Evolutionary conservation across 1,140 invertebrate genomes (phyloP).

Genomic region (Spodoptera litura): DNA sequence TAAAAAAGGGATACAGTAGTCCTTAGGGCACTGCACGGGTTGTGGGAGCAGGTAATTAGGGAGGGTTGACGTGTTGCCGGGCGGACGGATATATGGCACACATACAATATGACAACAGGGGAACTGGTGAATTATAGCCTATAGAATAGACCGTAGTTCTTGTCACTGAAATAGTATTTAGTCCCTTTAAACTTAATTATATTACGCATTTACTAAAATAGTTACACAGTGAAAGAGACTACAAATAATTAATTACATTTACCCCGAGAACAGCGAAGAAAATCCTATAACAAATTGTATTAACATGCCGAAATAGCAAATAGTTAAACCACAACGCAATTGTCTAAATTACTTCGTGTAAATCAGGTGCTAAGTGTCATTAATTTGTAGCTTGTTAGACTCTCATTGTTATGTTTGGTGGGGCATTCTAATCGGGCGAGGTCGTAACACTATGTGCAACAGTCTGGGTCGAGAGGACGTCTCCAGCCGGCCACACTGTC

Average conservation of each 20-base stretch:
- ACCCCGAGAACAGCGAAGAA: neutral
- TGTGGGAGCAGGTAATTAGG: slow-evolving; percentile 22
- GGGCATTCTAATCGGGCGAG: neutral
- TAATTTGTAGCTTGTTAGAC: slow-evolving; percentile 1
- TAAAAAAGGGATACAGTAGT: slow-evolving; percentile 34
- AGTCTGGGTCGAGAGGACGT: slow-evolving; percentile 22
- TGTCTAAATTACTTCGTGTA: slow-evolving; percentile 13
- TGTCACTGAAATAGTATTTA: neutral
- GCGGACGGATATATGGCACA: slow-evolving; percentile 4
- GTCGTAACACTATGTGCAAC: neutral
- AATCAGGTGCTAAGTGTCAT: slow-evolving; percentile 31
- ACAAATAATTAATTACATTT: neutral
- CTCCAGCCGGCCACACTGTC: neutral
- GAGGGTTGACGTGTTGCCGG: slow-evolving; percentile 13
- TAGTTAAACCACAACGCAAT: neutral
- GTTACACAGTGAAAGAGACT: neutral
- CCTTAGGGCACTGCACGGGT: slow-evolving; percentile 25
- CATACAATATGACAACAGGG: slow-evolving; percentile 14
- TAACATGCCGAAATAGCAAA: neutral
- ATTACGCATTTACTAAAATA: neutral
- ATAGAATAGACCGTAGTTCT: neutral
- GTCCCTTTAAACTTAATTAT: neutral
- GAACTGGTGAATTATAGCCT: neutral
- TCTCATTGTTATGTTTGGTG: slow-evolving; percentile 5
- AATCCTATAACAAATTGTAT: slow-evolving; percentile 7